Percentiles rank a stretch among this genome's conserved stretches.
Evolutionary conservation across 2,888 invertebrate species (phyloP).

Genomic region (Melinopterus prodromus): DNA sequence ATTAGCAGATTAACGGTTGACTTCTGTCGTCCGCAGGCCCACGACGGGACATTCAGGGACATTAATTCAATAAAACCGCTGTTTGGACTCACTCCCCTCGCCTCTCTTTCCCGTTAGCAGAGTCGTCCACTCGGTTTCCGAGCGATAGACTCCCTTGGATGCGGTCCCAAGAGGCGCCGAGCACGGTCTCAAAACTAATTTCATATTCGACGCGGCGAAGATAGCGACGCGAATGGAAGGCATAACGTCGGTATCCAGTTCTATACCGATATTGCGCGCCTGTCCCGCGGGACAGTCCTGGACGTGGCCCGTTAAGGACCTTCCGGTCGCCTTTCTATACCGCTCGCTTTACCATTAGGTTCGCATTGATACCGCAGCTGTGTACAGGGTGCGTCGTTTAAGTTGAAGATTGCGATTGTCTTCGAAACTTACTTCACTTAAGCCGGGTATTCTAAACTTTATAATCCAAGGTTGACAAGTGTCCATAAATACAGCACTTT

Average conservation of each 20-base stretch:
- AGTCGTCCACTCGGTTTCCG: not conserved
- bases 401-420: too few species aligned
- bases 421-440: too few species aligned
- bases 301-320: not conserved
- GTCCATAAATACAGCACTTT: too few species aligned
- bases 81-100: not conserved
- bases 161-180: not conserved
- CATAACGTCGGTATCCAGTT: not conserved
- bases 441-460: too few species aligned
- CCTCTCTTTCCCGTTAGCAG: not conserved
- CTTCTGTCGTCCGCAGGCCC: not conserved
- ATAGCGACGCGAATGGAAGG: not conserved
- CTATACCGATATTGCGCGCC: not conserved
- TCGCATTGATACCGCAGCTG: too few species aligned
- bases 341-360: not conserved
- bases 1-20: not conserved
- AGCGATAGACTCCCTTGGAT: not conserved
- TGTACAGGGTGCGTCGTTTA: too few species aligned
- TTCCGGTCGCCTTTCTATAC: not conserved
- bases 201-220: slow-evolving; percentile 4
- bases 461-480: too few species aligned
- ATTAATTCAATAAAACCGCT: slow-evolving; percentile 4
- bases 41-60: not conserved
- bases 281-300: not conserved
- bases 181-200: not conserved